Base-by-base conservation (phyloP, 2,113 vertebrate genomes). In the Bostrychus sinensis region DNA sequence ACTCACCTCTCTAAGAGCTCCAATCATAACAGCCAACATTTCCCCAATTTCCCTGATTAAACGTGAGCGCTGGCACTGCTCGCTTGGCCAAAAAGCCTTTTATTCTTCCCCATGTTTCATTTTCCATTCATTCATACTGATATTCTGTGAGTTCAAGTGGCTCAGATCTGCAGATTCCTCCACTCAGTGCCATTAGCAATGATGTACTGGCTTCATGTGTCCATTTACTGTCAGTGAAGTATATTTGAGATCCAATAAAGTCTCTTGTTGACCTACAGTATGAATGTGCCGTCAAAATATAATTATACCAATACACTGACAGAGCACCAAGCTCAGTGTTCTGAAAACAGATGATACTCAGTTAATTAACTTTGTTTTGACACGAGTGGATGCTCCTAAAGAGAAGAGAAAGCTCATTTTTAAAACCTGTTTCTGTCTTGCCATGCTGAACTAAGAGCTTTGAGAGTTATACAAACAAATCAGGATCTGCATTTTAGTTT, bases 31-130 rank as follows among this genome's bases (percentile, higher is more conserved):
- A 84, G 83, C 79, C 75, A 86, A 61, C 71, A 32, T 66, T 63
- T 72, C 80, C 78, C 79, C 87, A 88, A 89, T 89, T 87, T 80
- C 83, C 80, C 68, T 87, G 85, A 92, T 91, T 92, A 91, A 89
- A 88, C 75, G 65, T 80, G 82, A 82, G 80, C 55, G 77, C 77
- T 75, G 66, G 37, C 75, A 72, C 56, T 60, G 67, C 71, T 70
- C 23, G n/a, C 23, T 26, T 58, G 72, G 84, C 88, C 87, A 90
- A 82, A 89, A 88, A 88, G 82, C 64, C 84, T 89, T 90, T 89
- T 80, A 85, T 87, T 89, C 66, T 83, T 85, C 80, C 83, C 72
- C 72, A 85, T 75, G 62, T 38, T 48, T 62, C 42, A 64, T 65
- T 60, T 72, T 67, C 76, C 55, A 26, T 73, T 51, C 48, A 51